A percentile compares a stretch with the other conserved stretches of the same genome.
phyloP scores from a whole-genome alignment of 37 sponge, comb jelly and placozoan genomes.

The Hormiphora californensis region DNA sequence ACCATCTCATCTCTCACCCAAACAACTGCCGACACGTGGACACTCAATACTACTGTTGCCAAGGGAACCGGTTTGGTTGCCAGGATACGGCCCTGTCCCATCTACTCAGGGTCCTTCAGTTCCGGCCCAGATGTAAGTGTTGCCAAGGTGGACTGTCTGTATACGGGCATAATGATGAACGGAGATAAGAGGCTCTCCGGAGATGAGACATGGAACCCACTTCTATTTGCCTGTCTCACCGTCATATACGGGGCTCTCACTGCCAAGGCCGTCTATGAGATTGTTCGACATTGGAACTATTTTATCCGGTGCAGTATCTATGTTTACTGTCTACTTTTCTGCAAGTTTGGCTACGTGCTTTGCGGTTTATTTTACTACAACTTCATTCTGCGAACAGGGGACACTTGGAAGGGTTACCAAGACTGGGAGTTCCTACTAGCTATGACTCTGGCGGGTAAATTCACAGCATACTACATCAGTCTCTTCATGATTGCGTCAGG shows the following conservation, averaged over 20 bases:
- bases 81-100: background rate
- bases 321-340: background rate
- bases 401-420: background rate
- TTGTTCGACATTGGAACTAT: background rate
- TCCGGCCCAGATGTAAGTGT: background rate
- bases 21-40: background rate
- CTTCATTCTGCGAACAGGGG: background rate
- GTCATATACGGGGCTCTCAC: conserved; percentile 31
- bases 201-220: conserved; percentile 19
- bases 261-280: background rate
- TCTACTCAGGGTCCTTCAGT: background rate
- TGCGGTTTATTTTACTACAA: background rate
- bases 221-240: background rate
- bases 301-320: conserved; percentile 10
- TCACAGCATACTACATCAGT: conserved; percentile 35
- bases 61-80: background rate
- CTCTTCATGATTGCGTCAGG: background rate
- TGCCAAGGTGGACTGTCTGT: background rate
- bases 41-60: background rate
- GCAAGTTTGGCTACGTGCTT: background rate
- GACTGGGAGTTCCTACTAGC: background rate
- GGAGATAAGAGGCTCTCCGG: background rate
- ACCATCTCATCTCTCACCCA: background rate
- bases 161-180: conserved; percentile 9
- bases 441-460: conserved; percentile 14